Percentiles rank a stretch among this genome's conserved stretches.
phyloP scores from a whole-genome alignment of 2,797 vertebrate species.

The Odontamblyopus rebecca region DNA sequence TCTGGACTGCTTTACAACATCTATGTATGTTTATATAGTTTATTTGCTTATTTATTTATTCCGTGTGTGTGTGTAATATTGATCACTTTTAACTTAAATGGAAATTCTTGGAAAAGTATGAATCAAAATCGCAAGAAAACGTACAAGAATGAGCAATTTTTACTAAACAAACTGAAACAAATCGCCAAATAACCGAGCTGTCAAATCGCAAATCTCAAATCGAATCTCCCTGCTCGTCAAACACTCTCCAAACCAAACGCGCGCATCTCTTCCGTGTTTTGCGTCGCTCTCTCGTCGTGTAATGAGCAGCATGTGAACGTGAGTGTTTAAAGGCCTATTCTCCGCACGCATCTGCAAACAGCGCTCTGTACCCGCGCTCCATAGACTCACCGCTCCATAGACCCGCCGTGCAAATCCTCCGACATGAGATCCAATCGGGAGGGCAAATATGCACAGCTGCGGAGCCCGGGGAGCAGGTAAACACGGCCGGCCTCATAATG shows the following conservation, averaged over 20 bases:
- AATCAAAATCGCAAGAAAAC: no score
- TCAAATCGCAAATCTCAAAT: no score
- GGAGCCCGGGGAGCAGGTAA: conserved; percentile 75
- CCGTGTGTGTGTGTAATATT: no score
- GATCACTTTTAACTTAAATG: no score
- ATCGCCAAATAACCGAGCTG: no score
- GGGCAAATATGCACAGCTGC: conserved; percentile 88
- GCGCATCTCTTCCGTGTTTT: neutral
- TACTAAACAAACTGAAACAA: no score
- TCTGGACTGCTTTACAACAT: no score
- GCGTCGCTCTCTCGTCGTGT: neutral
- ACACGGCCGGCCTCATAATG: conserved; percentile 82
- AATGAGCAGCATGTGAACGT: conserved; percentile 6
- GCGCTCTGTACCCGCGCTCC: conserved; percentile 30
- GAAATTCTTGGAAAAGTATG: no score
- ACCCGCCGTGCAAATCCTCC: conserved; percentile 56
- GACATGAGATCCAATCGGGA: conserved; percentile 80
- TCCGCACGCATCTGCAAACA: conserved; percentile 55
- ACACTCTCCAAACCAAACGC: neutral
- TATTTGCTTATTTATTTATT: no score
- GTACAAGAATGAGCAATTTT: no score
- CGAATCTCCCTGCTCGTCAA: no score
- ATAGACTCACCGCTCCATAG: conserved; percentile 64
- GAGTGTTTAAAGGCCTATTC: conserved; percentile 31
- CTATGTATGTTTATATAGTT: no score